These are phyloP conservation scores for Neodon shergylaensis DNA, from an alignment of 2,113 vertebrate genomes.

Conservation along the genomic window DNA sequence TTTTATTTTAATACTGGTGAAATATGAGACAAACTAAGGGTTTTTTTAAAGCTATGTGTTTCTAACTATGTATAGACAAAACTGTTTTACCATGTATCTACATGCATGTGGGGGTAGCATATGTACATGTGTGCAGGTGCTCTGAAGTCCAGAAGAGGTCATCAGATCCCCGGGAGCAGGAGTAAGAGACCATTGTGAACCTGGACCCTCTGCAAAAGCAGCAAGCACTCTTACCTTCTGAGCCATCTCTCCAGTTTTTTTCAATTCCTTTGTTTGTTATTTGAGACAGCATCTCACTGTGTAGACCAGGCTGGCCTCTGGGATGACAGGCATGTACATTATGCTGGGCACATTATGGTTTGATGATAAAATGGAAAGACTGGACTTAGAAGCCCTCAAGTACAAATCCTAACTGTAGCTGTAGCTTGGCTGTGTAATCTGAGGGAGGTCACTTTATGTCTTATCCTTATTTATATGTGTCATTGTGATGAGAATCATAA, in stretches of 20 bases:
- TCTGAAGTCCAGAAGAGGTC: background rate
- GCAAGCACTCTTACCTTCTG: background rate
- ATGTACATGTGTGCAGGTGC: background rate
- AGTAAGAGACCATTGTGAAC: background rate
- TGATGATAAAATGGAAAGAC: background rate
- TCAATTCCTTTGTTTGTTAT: background rate
- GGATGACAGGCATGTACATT: background rate
- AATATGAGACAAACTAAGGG: background rate
- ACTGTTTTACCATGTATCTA: background rate
- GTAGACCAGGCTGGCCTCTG: background rate
- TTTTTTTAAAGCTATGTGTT: background rate
- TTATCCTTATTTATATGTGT: background rate
- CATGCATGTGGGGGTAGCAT: background rate
- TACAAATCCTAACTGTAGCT: background rate
- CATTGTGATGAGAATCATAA: background rate
- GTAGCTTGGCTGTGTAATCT: background rate
- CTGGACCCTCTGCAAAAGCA: background rate
- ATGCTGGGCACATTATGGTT: background rate
- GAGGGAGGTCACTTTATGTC: background rate
- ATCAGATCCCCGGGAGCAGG: background rate
- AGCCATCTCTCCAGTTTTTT: background rate
- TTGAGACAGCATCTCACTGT: background rate
- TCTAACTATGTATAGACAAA: background rate
- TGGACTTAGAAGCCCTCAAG: background rate
- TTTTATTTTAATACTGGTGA: background rate